Evolutionary conservation across 1,140 invertebrate species (phyloP), one percentile per base, ranked within the genome.

Genomic region (Hermetia illucens): DNA sequence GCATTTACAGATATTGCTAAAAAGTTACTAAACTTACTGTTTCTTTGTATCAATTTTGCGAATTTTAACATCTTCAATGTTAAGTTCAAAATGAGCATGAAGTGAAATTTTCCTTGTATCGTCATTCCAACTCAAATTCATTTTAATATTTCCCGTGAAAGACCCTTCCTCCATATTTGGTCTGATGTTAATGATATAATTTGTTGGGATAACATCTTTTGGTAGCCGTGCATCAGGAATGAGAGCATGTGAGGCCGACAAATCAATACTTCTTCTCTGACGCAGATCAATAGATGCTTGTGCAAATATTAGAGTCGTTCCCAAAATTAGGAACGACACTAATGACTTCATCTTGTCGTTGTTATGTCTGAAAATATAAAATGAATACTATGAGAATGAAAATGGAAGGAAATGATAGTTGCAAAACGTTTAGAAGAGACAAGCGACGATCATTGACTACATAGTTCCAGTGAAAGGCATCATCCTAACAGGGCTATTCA

Each of bases 171-270:
- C 64, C 1, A 72, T 52, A 34, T 68, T 69, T 0, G 77, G 74
- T 37, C 75, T 65, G 9, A 80, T 48, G 16, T 74, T 62, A 12
- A 81, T 44, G n/a, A 64, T 57, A 45, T 80, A 81, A 15, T 58
- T 65, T 2, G 55, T 65, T 0, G 77, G 76, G n/a, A 63, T 53
- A 1, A 78, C 60, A 17, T 69, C 62, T 19, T 62, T 62, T 2
- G 72, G 66, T 21, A 75, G 53, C 17, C 70, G 64, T 5, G 55
- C 61, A 41, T 75, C 73, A 36, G 71, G 64, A 8, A 69, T 64
- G 3, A 75, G 45, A 3, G 64, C 55, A 39, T 74, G 65, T 0
- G 70, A 65, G 42, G 70, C 68, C 37, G 71, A 72, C 21, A 74
- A 46, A 49, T 76, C 72, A 38, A 76, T 74, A 42, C 73, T 75